These are phyloP conservation scores for Scalopus aquaticus DNA, from an alignment of 2,113 vertebrate species.

Conservation along the genomic window DNA sequence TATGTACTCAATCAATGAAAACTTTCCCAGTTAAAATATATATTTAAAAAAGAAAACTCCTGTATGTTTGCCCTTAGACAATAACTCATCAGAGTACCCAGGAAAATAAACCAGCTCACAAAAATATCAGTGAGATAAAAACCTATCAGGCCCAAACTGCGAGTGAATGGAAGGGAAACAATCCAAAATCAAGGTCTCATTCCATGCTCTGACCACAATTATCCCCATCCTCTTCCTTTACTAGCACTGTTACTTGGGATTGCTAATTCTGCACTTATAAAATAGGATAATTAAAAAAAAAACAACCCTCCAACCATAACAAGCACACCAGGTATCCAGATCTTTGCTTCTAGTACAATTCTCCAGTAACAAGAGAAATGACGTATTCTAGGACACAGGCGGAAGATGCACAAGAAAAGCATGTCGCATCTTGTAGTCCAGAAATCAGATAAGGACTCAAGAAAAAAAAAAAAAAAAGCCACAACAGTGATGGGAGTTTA, in stretches of 20 bases:
- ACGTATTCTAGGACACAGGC: background rate
- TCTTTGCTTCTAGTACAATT: background rate
- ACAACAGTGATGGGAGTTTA: background rate
- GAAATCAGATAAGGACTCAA: background rate
- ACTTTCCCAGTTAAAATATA: constrained; percentile 54
- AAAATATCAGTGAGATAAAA: background rate
- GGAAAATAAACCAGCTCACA: constrained; percentile 55
- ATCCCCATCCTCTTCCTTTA: background rate
- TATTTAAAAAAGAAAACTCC: constrained; percentile 4
- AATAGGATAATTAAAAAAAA: background rate
- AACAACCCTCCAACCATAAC: background rate
- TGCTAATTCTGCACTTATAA: background rate
- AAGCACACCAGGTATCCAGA: background rate
- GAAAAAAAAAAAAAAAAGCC: background rate
- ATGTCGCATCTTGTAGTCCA: background rate
- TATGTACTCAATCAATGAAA: background rate
- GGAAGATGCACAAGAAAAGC: background rate
- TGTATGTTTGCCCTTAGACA: constrained; percentile 16
- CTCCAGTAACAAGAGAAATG: background rate
- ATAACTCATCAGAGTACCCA: constrained; percentile 38
- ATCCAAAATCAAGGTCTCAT: background rate
- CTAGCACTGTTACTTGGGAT: background rate
- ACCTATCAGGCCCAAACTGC: background rate
- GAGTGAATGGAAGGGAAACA: background rate
- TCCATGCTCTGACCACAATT: background rate